phyloP scores from a whole-genome alignment of 1,140 invertebrate species.

The Marisa cornuarietis region DNA sequence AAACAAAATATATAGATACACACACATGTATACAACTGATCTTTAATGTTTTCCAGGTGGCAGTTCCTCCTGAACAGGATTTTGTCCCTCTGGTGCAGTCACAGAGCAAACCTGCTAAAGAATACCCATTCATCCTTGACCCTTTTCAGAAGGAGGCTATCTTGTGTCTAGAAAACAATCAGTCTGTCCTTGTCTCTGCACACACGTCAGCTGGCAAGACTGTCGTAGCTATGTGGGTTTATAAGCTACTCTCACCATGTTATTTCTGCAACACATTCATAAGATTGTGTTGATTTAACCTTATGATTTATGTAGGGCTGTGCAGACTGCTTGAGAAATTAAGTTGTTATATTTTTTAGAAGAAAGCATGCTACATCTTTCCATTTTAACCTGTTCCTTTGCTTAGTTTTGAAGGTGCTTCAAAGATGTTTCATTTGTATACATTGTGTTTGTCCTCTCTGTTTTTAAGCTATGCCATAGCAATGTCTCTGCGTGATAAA shows the following conservation, averaged over 20 bases:
- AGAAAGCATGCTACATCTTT: too few relatives aligned
- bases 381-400: neutral
- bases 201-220: conserved; percentile 99
- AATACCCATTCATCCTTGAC: conserved; percentile 95
- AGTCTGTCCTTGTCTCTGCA: conserved; percentile 96
- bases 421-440: neutral
- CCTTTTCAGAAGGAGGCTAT: conserved; percentile 99
- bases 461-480: conserved; percentile 74
- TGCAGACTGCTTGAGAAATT: too few relatives aligned
- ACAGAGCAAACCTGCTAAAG: conserved; percentile 77
- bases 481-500: conserved; percentile 76
- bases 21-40: neutral
- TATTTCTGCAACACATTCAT: too few relatives aligned
- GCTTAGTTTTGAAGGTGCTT: neutral
- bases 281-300: too few relatives aligned
- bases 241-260: neutral
- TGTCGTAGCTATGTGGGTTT: conserved; percentile 93
- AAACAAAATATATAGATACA: too few relatives aligned
- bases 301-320: too few relatives aligned
- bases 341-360: too few relatives aligned
- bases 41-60: conserved; percentile 68
- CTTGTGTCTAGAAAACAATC: conserved; percentile 96
- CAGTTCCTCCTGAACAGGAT: conserved; percentile 84
- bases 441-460: neutral
- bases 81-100: conserved; percentile 74